Conservation (phyloP, 2,888 invertebrate genomes). For the Calameuta filiformis region DNA sequence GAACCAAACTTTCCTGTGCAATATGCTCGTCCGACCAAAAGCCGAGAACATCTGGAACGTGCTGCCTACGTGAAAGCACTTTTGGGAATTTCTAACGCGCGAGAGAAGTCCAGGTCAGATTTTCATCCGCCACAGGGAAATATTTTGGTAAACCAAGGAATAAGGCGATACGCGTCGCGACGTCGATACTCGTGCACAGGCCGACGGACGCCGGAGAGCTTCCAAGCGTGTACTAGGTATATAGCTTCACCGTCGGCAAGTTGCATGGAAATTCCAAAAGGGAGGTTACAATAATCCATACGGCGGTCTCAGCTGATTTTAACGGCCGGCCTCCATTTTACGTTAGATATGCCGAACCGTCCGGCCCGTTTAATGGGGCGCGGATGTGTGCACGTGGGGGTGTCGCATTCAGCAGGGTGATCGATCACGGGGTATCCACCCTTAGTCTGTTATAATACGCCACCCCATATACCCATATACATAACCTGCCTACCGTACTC, state of each 20-base stretch:
- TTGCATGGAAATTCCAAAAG: neutral
- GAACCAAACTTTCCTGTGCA: slow-evolving; percentile 24
- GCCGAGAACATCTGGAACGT: slow-evolving; percentile 35
- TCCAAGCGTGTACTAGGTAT: neutral
- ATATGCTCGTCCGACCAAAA: slow-evolving; percentile 22
- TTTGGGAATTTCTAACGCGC: neutral
- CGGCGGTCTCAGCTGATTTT: slow-evolving; percentile 12
- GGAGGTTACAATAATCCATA: neutral
- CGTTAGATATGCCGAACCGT: slow-evolving; percentile 5
- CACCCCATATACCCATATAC: slow-evolving; percentile 39
- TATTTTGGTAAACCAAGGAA: neutral
- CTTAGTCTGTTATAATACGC: slow-evolving; percentile 55
- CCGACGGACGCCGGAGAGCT: neutral
- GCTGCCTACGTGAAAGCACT: slow-evolving; percentile 7
- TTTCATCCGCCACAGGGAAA: neutral
- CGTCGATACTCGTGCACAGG: neutral
- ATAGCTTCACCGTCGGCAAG: neutral
- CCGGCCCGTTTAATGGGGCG: slow-evolving; percentile 56
- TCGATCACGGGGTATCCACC: slow-evolving; percentile 62
- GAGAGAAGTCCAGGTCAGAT: neutral
- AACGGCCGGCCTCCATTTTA: slow-evolving; percentile 13
- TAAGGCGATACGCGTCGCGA: neutral
- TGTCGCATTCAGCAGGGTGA: slow-evolving; percentile 61
- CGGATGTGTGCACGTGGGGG: slow-evolving; percentile 59
- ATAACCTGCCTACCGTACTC: slow-evolving; percentile 15